phyloP scores from a whole-genome alignment of 1,140 invertebrate genomes.

The Scaptodrosophila lebanonensis region DNA sequence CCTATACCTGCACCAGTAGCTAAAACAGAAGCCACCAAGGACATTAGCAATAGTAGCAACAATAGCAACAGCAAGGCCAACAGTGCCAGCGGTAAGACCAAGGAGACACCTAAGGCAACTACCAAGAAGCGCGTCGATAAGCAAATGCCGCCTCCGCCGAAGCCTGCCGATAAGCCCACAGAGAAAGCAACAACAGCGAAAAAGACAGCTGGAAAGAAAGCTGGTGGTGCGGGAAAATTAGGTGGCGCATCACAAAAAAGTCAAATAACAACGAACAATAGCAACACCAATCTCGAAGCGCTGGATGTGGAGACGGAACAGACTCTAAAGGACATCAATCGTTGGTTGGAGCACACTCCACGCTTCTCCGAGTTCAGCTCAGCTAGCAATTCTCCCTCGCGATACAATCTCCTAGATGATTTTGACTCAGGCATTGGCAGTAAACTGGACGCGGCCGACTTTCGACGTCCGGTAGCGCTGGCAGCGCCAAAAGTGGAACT shows the following conservation, averaged over 20 bases:
- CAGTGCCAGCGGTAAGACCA: neutral
- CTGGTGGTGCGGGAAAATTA: no score
- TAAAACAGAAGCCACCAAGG: slow-evolving; percentile 6
- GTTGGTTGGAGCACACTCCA: slow-evolving; percentile 91
- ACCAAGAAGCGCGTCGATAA: slow-evolving; percentile 52
- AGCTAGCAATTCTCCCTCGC: slow-evolving; percentile 84
- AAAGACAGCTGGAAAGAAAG: slow-evolving; percentile 38
- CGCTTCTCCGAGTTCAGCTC: slow-evolving; percentile 85
- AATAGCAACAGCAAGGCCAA: slow-evolving; percentile 2
- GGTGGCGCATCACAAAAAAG: neutral
- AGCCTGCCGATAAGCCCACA: slow-evolving; percentile 42
- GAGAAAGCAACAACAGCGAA: slow-evolving; percentile 44
- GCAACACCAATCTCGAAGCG: slow-evolving; percentile 84
- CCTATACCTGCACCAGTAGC: neutral
- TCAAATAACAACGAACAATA: slow-evolving; percentile 61
- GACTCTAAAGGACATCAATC: slow-evolving; percentile 91
- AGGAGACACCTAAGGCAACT: slow-evolving; percentile 9
- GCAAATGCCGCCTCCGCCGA: slow-evolving; percentile 61
- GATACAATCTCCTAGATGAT: slow-evolving; percentile 78
- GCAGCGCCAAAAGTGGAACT: slow-evolving; percentile 59
- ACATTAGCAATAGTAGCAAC: neutral
- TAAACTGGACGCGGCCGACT: slow-evolving; percentile 68
- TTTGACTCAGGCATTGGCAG: slow-evolving; percentile 76
- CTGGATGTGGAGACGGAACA: slow-evolving; percentile 87
- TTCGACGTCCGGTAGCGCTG: slow-evolving; percentile 59